Base-by-base conservation (phyloP, 2,888 invertebrate genomes). In the Steinernema scapterisci region DNA sequence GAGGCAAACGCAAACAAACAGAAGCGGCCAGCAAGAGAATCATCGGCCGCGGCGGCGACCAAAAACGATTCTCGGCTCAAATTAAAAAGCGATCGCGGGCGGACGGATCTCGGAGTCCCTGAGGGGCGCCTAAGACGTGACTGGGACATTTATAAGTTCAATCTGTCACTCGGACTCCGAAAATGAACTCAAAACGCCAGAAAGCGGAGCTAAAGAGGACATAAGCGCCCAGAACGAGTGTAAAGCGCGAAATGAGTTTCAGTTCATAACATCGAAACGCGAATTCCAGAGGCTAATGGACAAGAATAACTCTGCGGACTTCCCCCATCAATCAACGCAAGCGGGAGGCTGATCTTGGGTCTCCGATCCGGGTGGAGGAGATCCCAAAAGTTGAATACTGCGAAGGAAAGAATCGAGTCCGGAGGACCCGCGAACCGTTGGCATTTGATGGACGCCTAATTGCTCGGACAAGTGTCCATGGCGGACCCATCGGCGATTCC, bases 381-480 rank as follows among this genome's bases (percentile, higher is more conserved):
- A 27, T 27, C 31, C 16, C 23, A 63, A 63, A 63, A 27, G 63
- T 19, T 27, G 63, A 27, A 63, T 27, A 27, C 27, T 13, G 25
- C 21, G 54, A 3, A 52, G 16, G 9, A 63, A 63, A 31, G 31
- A 63, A 38, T n/a, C n/a, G n/a, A n/a, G n/a, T n/a, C 38, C 38
- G 38, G 38, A 3, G 38, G 38, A 9, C 38, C 38, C 3, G 38
- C 3, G 38, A 38, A 38, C 38, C 38, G 38, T 9, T 9, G 38
- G 63, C 52, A 21, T 23, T 27, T 63, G 63, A 54, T 48, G 54
- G 31, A 38, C 16, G 27, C 7, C 63, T 63, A 63, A 63, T 63
- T 63, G 63, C 63, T 63, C 31, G 63, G 63, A 63, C 63, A 63
- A 25, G 31, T 63, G 63, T 63, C 38, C 63, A 21, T 27, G 16